Evolutionary conservation across 2,797 vertebrate genomes (phyloP), one percentile per base, ranked within the genome.

Genomic region (Hydrocynus forskahlii): DNA sequence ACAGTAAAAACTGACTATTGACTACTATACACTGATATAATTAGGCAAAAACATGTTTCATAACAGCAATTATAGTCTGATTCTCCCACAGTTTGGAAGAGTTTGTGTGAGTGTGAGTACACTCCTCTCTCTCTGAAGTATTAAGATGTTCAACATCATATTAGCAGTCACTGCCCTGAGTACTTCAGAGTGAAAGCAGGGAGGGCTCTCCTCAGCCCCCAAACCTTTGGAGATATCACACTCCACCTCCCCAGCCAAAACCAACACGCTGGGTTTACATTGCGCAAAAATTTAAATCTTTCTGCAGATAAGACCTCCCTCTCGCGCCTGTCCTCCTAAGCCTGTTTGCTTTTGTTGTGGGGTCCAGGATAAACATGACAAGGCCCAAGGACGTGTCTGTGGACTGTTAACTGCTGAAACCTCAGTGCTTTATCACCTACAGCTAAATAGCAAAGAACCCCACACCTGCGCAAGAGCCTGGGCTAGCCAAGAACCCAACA

Each of bases 301-400:
- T 88, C 87, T 81, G 67, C 79, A 81, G 85, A 88, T 92, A 89
- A 85, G 10, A 76, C 72, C 78, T 76, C 59, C 4, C 55, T 82
- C 72, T 59, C 43, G 43, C 63, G 38, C 62, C 52, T 68, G 81
- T 90, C 88, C 84, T 85, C 81, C 76, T 81, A 63, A 70, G 50
- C 70, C 48, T 85, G 83, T 89, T 90, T 89, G 84, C 87, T 88
- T 88, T 87, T 86, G 80, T 87, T 90, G 86, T 85, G 88, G 80
- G 78, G 79, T 59, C 90, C 80, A 85, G 52, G 82, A 89, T 88
- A 86, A 92, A 88, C 85, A 82, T 73, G 21, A 64, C 63, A 84
- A 86, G 67, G 79, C 64, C 29, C 72, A 75, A 66, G 82, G 75
- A 83, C 77, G 70, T 10, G 38, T 52, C 73, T 64, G 23, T 1